Conservation (phyloP, 2,888 invertebrate genomes). For the Endomychus coccineus region DNA sequence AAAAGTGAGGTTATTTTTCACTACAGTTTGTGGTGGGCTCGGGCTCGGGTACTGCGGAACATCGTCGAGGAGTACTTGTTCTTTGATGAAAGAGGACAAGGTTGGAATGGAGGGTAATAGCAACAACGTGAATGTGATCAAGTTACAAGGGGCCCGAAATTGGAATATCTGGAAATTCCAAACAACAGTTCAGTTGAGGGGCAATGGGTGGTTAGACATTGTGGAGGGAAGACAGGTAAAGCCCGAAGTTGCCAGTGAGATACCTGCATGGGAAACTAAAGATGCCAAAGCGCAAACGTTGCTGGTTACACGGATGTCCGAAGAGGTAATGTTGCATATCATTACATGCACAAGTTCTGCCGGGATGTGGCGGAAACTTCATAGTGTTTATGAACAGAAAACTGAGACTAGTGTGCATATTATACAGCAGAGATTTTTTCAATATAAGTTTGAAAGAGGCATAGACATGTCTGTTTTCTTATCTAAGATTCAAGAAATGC, state of each 20-base stretch:
- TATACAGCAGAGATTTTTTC: constrained; percentile 32
- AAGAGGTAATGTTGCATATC: constrained; percentile 21
- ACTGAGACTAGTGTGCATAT: constrained; percentile 32
- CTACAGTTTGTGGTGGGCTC: neutral
- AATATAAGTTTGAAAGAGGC: constrained; percentile 25
- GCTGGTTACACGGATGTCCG: neutral
- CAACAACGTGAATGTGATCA: neutral
- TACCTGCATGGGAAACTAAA: neutral
- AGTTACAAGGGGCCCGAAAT: constrained; percentile 1
- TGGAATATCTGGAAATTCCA: constrained; percentile 2
- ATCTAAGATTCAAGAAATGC: constrained; percentile 20
- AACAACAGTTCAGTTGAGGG: neutral
- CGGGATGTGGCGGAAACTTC: constrained; percentile 25
- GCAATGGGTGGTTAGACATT: neutral
- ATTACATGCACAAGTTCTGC: constrained; percentile 19
- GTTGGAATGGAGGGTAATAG: neutral
- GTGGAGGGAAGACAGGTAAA: neutral
- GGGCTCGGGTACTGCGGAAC: neutral
- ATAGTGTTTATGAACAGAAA: constrained; percentile 28
- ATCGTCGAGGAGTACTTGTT: neutral
- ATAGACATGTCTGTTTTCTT: constrained; percentile 23
- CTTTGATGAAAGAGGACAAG: neutral
- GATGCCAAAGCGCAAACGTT: constrained; percentile 1
- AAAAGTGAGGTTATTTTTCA: too few relatives aligned
- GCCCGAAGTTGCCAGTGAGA: neutral